A percentile compares a stretch with the other conserved stretches of the same genome.
phyloP scores from a whole-genome alignment of 2,113 vertebrate genomes.

The Sinosuthora webbiana region DNA sequence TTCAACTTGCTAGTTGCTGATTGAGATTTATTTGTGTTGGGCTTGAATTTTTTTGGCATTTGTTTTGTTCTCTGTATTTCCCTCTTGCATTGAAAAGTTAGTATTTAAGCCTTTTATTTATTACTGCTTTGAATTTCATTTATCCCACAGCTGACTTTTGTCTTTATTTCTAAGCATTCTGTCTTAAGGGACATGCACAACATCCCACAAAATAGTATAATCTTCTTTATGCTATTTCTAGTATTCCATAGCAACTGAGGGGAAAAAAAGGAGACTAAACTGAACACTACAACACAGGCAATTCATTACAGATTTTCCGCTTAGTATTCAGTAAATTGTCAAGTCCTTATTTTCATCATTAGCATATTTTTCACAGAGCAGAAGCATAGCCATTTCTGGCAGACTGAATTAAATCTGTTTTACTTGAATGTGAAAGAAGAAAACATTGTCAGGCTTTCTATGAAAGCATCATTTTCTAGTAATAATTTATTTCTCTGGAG shows the following conservation, averaged over 20 bases:
- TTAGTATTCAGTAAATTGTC: conserved; percentile 57
- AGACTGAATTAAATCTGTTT: conserved; percentile 54
- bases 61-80: background rate
- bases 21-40: conserved; percentile 7
- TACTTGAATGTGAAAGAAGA: conserved; percentile 35
- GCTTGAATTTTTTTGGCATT: background rate
- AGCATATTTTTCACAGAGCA: conserved; percentile 55
- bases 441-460: conserved; percentile 41
- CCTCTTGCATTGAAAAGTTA: background rate
- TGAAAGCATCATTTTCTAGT: conserved; percentile 34
- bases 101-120: conserved; percentile 34
- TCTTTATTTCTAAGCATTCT: conserved; percentile 24
- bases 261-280: background rate
- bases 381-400: conserved; percentile 43
- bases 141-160: conserved; percentile 30
- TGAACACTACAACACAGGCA: conserved; percentile 4
- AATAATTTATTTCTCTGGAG: conserved; percentile 27
- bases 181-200: conserved; percentile 12
- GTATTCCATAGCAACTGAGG: conserved; percentile 21
- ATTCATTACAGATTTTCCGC: conserved; percentile 55
- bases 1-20: conserved; percentile 5
- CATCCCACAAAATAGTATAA: conserved; percentile 21
- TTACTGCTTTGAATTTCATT: conserved; percentile 38
- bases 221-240: conserved; percentile 37
- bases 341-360: conserved; percentile 52